Percentiles rank a stretch among this genome's conserved stretches.
Evolutionary conservation across 2,797 vertebrate species (phyloP).

Genomic region (Ptychobarbus kaznakovi): DNA sequence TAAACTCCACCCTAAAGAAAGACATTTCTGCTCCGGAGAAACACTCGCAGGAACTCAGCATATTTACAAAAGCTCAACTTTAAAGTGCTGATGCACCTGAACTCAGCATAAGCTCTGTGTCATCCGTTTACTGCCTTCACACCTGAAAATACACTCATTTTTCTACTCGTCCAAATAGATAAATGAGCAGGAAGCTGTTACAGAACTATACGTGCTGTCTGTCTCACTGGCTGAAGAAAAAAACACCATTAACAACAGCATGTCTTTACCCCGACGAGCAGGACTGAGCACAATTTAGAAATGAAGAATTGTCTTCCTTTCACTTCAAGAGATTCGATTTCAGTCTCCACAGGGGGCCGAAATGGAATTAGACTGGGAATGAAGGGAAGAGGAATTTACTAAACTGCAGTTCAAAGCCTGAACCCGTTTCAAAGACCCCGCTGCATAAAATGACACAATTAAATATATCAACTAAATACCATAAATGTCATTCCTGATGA

Average conservation of each 20-base stretch:
- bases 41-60: constrained; percentile 30
- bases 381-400: not conserved
- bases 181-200: constrained; percentile 14
- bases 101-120: constrained; percentile 14
- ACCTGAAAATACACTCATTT: constrained; percentile 15
- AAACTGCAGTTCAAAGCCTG: not conserved
- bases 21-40: constrained; percentile 7
- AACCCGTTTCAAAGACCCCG: not conserved
- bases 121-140: constrained; percentile 27
- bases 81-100: constrained; percentile 1
- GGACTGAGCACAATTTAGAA: not conserved
- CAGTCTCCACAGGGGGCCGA: not conserved
- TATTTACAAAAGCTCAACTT: constrained; percentile 23
- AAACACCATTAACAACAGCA: not conserved
- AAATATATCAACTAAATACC: not conserved
- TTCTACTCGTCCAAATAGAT: constrained; percentile 5
- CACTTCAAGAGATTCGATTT: not conserved
- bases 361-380: not conserved
- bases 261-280: not conserved
- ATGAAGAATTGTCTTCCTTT: not conserved
- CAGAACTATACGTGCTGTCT: not conserved
- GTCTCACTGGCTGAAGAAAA: not conserved
- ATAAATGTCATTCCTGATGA: not conserved
- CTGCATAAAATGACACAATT: not conserved
- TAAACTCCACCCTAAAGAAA: not conserved